Base-by-base conservation (phyloP, 2,888 invertebrate genomes). In the Argyresthia albistria region DNA sequence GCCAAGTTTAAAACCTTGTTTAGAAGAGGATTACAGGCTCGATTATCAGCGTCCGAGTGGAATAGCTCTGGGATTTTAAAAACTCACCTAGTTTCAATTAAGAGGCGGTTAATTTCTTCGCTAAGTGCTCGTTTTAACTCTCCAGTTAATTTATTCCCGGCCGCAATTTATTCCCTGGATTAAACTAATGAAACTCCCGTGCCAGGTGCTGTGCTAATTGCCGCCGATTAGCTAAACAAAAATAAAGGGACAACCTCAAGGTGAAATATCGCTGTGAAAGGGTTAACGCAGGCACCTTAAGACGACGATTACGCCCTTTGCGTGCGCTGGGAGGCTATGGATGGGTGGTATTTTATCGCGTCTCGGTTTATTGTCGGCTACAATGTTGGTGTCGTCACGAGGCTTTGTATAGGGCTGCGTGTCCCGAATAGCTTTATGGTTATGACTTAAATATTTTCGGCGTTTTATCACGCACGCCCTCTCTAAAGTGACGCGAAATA, bases 11-110 rank as follows among this genome's bases (percentile, higher is more conserved):
- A 25, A 70, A 72, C 72, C 64, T 76, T 80, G 79, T 80, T 82
- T 77, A 74, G 73, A 65, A 66, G 65, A 57, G 73, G 78, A 73
- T 82, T 76, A 79, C 64, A 55, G 58, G 59, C 58, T 61, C 62
- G 63, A 71, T 81, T 79, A 80, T 80, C 81, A 72, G 69, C 65
- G 14, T 14, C 39, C 45, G 14, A 60, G 66, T 60, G 42, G 66
- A 64, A 66, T 67, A 62, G 60, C 57, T 59, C 61, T 57, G 51
- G 58, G 61, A 62, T 66, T 77, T 79, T 80, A 77, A 70, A 66
- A 63, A 66, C 67, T 70, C 71, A 67, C 72, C 77, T 76, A 80
- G 78, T 86, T 84, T 83, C 83, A 86, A 86, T 87, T 84, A 82
- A 76, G 62, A 69, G 68, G 70, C 71, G 68, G 77, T 81, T 84